Percentiles rank a stretch among this genome's conserved stretches.
Evolutionary conservation across 2,113 vertebrate species (phyloP).

Genomic region (Anguilla japonica): DNA sequence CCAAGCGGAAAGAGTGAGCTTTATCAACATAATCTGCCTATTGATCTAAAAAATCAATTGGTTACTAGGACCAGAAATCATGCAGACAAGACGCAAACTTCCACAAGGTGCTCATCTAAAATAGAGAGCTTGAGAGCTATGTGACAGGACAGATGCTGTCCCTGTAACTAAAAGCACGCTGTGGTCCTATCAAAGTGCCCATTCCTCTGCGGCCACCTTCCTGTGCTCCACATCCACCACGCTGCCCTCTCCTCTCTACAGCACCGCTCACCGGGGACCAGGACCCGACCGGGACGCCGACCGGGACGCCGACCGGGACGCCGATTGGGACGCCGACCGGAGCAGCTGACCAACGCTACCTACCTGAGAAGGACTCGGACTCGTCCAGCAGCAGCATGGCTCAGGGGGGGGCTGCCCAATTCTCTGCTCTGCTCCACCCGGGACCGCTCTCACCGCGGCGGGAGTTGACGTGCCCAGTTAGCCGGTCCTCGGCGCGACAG

Average conservation of each 20-base stretch:
- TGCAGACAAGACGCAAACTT: not conserved
- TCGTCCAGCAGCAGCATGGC: slow-evolving; percentile 61
- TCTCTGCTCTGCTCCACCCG: not conserved
- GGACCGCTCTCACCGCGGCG: not conserved
- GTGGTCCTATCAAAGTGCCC: not conserved
- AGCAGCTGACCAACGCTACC: slow-evolving; percentile 8
- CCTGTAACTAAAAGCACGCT: not conserved
- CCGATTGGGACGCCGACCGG: not conserved
- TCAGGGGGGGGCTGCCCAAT: not conserved
- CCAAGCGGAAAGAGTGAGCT: not conserved
- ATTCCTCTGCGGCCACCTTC: too few relatives aligned
- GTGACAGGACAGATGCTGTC: not conserved
- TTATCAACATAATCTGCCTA: not conserved
- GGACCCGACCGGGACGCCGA: too few relatives aligned
- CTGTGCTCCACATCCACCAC: too few relatives aligned
- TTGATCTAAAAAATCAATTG: not conserved
- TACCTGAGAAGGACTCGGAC: slow-evolving; percentile 58
- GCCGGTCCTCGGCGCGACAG: not conserved
- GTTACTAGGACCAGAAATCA: not conserved
- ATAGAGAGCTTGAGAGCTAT: not conserved
- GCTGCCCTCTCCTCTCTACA: too few relatives aligned
- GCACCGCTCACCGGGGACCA: too few relatives aligned
- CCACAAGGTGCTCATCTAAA: not conserved
- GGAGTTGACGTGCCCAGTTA: not conserved
- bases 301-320: too few relatives aligned